These are phyloP conservation scores for Vipera ursinii DNA, from an alignment of 2,797 vertebrate species.

Conservation along the genomic window DNA sequence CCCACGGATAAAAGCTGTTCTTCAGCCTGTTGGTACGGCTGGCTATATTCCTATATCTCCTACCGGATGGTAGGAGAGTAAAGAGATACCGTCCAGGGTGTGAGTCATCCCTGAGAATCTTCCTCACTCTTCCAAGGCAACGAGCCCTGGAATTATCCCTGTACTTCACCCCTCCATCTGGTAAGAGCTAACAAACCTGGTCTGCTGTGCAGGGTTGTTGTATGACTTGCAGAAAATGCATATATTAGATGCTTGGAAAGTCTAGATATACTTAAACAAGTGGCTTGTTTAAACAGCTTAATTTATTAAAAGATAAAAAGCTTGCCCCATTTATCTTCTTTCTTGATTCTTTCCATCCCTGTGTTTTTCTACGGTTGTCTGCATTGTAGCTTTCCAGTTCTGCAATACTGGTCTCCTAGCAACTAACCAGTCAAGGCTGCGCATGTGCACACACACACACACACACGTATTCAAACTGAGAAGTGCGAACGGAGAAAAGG, in stretches of 20 bases:
- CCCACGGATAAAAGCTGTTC: no score
- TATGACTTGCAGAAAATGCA: neutral
- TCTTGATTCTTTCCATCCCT: neutral
- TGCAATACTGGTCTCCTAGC: conserved; percentile 9
- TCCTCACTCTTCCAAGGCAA: no score
- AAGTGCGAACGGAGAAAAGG: neutral
- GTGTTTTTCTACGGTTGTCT: neutral
- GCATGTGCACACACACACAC: neutral
- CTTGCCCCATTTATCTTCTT: no score
- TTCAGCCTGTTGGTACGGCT: no score
- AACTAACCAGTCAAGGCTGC: neutral
- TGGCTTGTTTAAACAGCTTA: neutral
- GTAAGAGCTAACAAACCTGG: neutral
- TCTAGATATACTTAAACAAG: neutral
- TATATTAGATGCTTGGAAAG: neutral
- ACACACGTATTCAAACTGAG: neutral
- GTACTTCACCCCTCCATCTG: neutral
- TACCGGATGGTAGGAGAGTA: no score
- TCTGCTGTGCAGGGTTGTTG: neutral
- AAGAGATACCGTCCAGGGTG: no score
- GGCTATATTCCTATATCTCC: no score
- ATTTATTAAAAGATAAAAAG: neutral
- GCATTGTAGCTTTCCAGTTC: conserved; percentile 8
- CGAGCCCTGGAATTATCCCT: no score
- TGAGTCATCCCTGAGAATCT: no score